A percentile compares a stretch with the other conserved stretches of the same genome.
phyloP scores from a whole-genome alignment of 2,888 invertebrate genomes.

The Stenodema calcarata region DNA sequence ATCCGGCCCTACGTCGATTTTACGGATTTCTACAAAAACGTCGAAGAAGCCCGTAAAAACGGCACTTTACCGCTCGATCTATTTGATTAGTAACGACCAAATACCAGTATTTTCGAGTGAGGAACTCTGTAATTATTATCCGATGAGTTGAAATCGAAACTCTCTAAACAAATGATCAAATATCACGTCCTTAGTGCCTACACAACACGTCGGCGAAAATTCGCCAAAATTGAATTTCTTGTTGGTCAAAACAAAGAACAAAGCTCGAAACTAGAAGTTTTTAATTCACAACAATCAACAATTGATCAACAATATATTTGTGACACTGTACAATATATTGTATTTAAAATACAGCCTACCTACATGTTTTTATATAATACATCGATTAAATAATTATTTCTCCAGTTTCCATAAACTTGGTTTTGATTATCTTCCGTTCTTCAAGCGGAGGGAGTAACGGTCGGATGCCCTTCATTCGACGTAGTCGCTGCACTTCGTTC shows the following conservation, averaged over 20 bases:
- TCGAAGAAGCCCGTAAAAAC: conserved; percentile 71
- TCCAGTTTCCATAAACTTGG: conserved; percentile 63
- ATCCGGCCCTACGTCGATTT: conserved; percentile 87
- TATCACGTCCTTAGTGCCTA: too few relatives aligned
- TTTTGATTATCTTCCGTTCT: conserved; percentile 29
- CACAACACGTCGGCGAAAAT: not conserved
- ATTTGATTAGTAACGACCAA: not conserved
- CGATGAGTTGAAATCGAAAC: conserved; percentile 62
- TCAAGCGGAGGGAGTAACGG: conserved; percentile 21
- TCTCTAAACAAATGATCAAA: too few relatives aligned
- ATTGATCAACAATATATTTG: too few relatives aligned
- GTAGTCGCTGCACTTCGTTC: conserved; percentile 26
- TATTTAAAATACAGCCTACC: too few relatives aligned
- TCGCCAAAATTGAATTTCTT: not conserved
- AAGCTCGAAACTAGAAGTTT: not conserved
- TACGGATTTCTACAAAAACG: conserved; percentile 76
- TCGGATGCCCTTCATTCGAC: conserved; percentile 14
- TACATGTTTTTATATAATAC: too few relatives aligned
- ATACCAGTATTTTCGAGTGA: too few relatives aligned
- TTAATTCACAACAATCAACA: not conserved
- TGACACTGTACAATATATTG: too few relatives aligned
- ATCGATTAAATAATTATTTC: not conserved
- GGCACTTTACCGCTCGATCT: conserved; percentile 68
- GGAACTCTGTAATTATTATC: too few relatives aligned
- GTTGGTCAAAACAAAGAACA: not conserved